Evolutionary conservation across 2,113 vertebrate species (phyloP).

Genomic region (Nyctereutes procyonoides): DNA sequence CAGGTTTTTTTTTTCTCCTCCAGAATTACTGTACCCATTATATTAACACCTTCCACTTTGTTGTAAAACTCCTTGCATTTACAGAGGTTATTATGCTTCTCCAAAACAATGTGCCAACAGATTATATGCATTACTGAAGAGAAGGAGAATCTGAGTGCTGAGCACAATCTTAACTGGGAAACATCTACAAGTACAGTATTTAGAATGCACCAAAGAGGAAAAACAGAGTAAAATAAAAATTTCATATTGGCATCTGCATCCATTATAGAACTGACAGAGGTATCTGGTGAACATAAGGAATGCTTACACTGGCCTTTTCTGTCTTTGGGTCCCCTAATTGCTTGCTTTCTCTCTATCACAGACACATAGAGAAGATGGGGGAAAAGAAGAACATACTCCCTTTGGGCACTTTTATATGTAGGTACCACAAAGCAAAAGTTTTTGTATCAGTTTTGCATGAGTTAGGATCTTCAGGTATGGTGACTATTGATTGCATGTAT

Average conservation of each 20-base stretch:
- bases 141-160: background rate
- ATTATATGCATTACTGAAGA: background rate
- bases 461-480: background rate
- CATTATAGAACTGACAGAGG: background rate
- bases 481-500: background rate
- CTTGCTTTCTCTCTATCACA: background rate
- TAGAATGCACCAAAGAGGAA: background rate
- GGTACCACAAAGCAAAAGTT: background rate
- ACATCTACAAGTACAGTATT: background rate
- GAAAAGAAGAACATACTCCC: background rate
- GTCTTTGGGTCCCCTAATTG: background rate
- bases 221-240: background rate
- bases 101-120: background rate
- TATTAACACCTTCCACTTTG: constrained; percentile 64
- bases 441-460: background rate
- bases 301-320: background rate
- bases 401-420: background rate
- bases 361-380: background rate
- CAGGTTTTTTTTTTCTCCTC: constrained; percentile 35
- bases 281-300: background rate
- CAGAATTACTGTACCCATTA: constrained; percentile 41
- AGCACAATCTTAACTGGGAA: background rate
- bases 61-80: constrained; percentile 66
- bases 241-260: background rate
- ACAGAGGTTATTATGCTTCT: constrained; percentile 54